Evolutionary conservation across 2,113 vertebrate genomes (phyloP).

Genomic region (Oplegnathus fasciatus): DNA sequence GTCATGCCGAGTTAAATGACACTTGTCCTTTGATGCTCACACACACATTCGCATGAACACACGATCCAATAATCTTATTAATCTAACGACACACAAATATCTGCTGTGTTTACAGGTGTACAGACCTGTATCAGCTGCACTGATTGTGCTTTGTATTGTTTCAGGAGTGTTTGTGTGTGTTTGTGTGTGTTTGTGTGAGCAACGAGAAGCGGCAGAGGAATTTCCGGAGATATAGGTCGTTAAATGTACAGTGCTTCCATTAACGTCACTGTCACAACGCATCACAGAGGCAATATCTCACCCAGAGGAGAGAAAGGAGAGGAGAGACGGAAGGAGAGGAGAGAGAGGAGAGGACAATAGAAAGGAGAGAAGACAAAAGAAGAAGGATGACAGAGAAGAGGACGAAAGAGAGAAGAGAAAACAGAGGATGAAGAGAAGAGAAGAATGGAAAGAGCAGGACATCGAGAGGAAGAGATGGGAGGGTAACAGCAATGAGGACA

Average conservation of each 20-base stretch:
- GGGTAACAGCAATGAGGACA: not conserved
- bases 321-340: not conserved
- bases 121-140: conserved; percentile 20
- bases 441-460: not conserved
- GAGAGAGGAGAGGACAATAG: not conserved
- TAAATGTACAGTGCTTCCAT: conserved; percentile 79
- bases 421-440: no score
- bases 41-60: not conserved
- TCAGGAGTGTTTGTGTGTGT: conserved; percentile 19
- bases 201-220: conserved; percentile 39
- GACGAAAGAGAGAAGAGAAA: not conserved
- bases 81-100: conserved; percentile 5
- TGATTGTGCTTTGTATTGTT: conserved; percentile 15
- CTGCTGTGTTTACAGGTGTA: conserved; percentile 28
- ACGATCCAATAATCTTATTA: not conserved
- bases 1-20: conserved; percentile 5
- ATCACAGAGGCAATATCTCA: conserved; percentile 80
- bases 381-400: not conserved
- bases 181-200: conserved; percentile 30
- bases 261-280: conserved; percentile 78
- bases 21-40: not conserved
- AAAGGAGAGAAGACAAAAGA: not conserved
- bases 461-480: not conserved
- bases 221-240: conserved; percentile 64
- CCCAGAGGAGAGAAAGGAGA: not conserved